Base-by-base conservation (phyloP, 2,888 invertebrate species). In the Erpobdella octoculata region DNA sequence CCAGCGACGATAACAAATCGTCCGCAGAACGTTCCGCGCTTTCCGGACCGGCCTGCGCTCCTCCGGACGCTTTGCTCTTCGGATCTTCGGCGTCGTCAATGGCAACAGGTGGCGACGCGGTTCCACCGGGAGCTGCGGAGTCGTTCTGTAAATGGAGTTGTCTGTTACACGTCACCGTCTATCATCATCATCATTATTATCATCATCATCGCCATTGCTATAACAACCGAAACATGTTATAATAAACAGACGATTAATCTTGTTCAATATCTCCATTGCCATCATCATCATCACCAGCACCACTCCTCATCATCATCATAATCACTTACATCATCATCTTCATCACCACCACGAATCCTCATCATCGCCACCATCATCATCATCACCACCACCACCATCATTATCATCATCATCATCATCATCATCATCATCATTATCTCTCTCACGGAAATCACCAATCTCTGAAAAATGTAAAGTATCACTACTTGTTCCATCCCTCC, bases 251-350 rank as follows among this genome's bases (percentile, higher is more conserved):
- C n/a, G n/a, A n/a, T n/a, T n/a, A n/a, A n/a, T n/a, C n/a, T n/a
- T n/a, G n/a, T n/a, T 33, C 21, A 33, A 35, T 37, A 33, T 64
- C 31, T n/a, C 35, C 35, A 6, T 36, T 4, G 18, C n/a, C 36
- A 64, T 64, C 64, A 33, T 64, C 64, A 33, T 64, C 64, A n/a
- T n/a, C n/a, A n/a, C n/a, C n/a, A n/a, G n/a, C 5, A 15, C n/a
- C 18, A 64, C 35, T 21, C 12, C 36, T 5, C n/a, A 33, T 33
- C 21, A 33, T 64, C 64, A 33, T 64, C 31, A 35, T 36, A 15
- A 6, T 36, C 4, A 33, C n/a, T 64, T 35, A 35, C 64, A 33
- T 64, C 64, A 33, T 64, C 64, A n/a, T n/a, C n/a, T n/a, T n/a
- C n/a, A n/a, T 36, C 5, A 15, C n/a, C 18, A 64, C 35, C 31